Base-by-base conservation (phyloP, 1,140 invertebrate species). In the Macrocentrus cingulum region DNA sequence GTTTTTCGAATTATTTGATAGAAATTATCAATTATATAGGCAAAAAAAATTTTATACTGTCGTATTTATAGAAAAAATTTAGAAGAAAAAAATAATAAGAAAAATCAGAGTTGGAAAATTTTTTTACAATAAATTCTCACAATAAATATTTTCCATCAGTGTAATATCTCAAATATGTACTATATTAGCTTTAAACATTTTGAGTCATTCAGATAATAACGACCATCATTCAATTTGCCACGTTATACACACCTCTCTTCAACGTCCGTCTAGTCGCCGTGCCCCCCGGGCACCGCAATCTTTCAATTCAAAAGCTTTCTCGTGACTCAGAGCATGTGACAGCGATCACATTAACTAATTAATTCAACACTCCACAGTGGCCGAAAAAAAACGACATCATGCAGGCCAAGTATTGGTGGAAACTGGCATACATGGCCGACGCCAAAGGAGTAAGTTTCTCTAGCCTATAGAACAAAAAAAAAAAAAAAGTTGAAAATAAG, bases 391-490 rank as follows among this genome's bases (percentile, higher is more conserved):
- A 49, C n/a, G 52, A 52, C 48, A 25, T 41, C 0, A 20, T 34
- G 7, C 50, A 48, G 51, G 51, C 63, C 15, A 75, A 69, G 29
- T 63, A 68, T 15, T 76, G 74, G 72, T 76, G 74, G 74, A 77
- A 75, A 39, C 39, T 71, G 34, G 51, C 75, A 20, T 51, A 64
- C 1, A 63, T 55, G 1, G 69, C 64, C 23, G 64, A 71, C 15
- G 65, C 64, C 36, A 75, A 71, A 68, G 66, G 67, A 60, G 75
- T 76, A 76, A 76, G 75, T 29, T 16, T 39, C 55, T 60, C 57
- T 34, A 22, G 42, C 32, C 7, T 19, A 18, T 18, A 45, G 20
- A 32, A 15, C 37, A 20, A 15, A 62, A 48, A 41, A 13, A 45
- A 20, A 37, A 52, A 54, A 62, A 55, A 62, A 51, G 41, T 51